Percentiles rank a stretch among this genome's conserved stretches.
phyloP scores from a whole-genome alignment of 2,113 vertebrate species.

The Mus spicilegus region DNA sequence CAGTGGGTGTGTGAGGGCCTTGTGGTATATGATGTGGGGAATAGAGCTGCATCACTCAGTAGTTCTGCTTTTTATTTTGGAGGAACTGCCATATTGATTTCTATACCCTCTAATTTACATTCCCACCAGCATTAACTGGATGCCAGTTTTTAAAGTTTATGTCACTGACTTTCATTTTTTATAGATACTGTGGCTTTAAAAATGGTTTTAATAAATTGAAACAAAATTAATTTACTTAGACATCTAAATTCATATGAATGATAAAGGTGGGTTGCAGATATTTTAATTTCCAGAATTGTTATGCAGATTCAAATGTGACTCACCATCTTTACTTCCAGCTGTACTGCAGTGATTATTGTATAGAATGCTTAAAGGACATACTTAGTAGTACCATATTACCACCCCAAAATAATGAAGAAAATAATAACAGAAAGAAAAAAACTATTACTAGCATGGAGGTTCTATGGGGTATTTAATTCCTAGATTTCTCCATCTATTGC shows the following conservation, averaged over 20 bases:
- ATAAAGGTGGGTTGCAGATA: not conserved
- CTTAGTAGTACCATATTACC: not conserved
- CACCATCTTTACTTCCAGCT: not conserved
- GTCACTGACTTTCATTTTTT: not conserved
- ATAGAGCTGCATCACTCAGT: too few relatives aligned
- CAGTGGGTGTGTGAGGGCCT: not conserved
- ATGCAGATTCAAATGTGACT: conserved; percentile 6
- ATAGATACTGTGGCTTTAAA: not conserved
- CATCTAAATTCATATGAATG: conserved; percentile 33
- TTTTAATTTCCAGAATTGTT: not conserved
- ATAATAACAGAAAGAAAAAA: too few relatives aligned
- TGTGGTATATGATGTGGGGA: not conserved
- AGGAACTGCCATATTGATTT: not conserved
- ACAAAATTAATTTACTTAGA: not conserved
- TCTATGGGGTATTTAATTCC: too few relatives aligned
- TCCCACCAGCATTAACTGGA: not conserved
- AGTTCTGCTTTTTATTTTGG: not conserved
- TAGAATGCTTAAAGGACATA: not conserved
- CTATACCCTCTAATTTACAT: not conserved
- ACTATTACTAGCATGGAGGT: too few relatives aligned
- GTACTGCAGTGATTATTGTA: not conserved
- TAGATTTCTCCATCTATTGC: too few relatives aligned
- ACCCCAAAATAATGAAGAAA: too few relatives aligned
- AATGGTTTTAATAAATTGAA: conserved; percentile 46
- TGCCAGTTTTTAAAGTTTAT: not conserved